A percentile compares a stretch with the other conserved stretches of the same genome.
Conservation (phyloP, 2,113 vertebrate species). For the Galeopterus variegatus region DNA sequence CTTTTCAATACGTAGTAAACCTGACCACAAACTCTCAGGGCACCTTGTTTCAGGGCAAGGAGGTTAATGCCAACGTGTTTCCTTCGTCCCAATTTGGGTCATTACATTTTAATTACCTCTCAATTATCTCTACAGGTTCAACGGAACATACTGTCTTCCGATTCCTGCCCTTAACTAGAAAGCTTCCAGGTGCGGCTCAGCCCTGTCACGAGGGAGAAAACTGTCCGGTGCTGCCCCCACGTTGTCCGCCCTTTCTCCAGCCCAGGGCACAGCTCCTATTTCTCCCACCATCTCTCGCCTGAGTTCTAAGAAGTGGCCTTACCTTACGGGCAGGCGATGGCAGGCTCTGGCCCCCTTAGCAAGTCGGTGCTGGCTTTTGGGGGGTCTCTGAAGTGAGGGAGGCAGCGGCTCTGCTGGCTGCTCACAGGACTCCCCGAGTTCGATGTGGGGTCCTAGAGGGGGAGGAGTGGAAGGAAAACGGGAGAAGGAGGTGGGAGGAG, state of each 20-base stretch:
- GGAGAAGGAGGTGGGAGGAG: not conserved
- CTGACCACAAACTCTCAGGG: not conserved
- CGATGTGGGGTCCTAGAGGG: not conserved
- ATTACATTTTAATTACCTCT: not conserved
- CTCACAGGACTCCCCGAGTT: not conserved
- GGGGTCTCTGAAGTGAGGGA: too few relatives aligned
- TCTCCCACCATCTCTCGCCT: not conserved
- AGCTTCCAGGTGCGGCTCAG: not conserved
- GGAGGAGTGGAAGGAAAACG: too few relatives aligned
- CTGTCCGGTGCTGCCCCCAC: accelerated
- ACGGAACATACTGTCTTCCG: not conserved
- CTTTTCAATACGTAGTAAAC: not conserved
- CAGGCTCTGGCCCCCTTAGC: too few relatives aligned
- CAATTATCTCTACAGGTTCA: not conserved
- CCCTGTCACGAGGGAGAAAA: not conserved
- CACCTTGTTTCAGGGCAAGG: not conserved
- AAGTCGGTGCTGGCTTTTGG: too few relatives aligned
- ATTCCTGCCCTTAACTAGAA: not conserved
- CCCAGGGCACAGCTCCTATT: not conserved
- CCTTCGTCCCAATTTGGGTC: not conserved
- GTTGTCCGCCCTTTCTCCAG: accelerated
- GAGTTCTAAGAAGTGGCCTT: not conserved
- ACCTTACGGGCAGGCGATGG: too few relatives aligned
- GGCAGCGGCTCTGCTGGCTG: not conserved
- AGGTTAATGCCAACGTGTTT: not conserved